Evolutionary conservation across 2,113 vertebrate species (phyloP), one percentile per base, ranked within the genome.

Genomic region (Chionodraco myersi): DNA sequence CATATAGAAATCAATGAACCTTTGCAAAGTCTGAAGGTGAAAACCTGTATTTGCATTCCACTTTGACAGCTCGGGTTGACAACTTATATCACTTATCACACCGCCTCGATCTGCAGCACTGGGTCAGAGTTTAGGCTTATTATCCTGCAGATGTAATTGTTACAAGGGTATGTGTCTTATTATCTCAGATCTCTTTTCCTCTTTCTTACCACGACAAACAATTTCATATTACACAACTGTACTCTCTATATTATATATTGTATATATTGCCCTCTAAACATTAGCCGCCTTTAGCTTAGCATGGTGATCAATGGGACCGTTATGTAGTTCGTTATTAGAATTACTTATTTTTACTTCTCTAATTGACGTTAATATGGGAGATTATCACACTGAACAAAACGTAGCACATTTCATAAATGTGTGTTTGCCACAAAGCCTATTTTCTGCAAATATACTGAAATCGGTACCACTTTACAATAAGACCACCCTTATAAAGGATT

Each of bases 41-140:
- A 67, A 71, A 59, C 44, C 48, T 67, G 52, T 72, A 76, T 75
- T 79, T 52, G 48, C 21, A 47, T 78, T 75, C 36, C 67, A 72
- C 21, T 72, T 53, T 63, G 61, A 79, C 41, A 73, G 51, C 48
- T 69, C 14, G 18, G 16, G 45, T 56, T 57, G 53, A 64, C 30
- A 63, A 51, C 76, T 61, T 53, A 52, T 75, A 68, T 11, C 10
- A 67, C 6, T 63, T 57, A 58, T 44, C 16, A 9, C 12, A 2
- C 7, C 10, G 15, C 34, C 23, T 30, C 21, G 26, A 12, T 64
- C 59, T 59, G 34, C 23, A 30, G 34, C 14, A 15, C 23, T 23
- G 18, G 6, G 36, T 34, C 44, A 57, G 61, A 66, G 18, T 15
- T 83, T 62, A 34, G 11, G 14, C 5, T 26, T 26, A 48, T 52